A percentile compares a stretch with the other conserved stretches of the same genome.
Conservation (phyloP, 2,888 invertebrate genomes). For the Caenorhabditis uteleia region DNA sequence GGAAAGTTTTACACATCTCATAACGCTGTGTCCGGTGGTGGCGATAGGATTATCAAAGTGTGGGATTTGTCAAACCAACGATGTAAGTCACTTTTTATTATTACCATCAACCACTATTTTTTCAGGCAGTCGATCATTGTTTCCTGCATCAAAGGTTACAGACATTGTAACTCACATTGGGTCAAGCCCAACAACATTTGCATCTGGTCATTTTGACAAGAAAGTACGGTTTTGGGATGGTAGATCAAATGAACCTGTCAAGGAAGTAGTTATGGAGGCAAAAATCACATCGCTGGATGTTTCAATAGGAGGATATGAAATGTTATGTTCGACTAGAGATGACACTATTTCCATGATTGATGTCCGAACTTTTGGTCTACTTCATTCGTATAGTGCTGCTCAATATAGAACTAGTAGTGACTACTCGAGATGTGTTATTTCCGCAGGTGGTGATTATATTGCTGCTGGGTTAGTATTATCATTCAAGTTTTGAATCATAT, state of each 20-base stretch:
- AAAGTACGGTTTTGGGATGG: conserved; percentile 95
- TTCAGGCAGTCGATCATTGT: conserved; percentile 50
- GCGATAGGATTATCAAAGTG: conserved; percentile 95
- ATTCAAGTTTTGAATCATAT: background rate
- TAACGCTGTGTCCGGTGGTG: conserved; percentile 85
- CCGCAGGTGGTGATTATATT: conserved; percentile 42
- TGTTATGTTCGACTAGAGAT: conserved; percentile 90
- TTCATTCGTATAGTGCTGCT: conserved; percentile 82
- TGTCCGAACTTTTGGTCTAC: conserved; percentile 86
- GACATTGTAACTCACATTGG: conserved; percentile 73
- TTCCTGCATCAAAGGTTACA: conserved; percentile 60
- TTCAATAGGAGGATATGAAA: conserved; percentile 77
- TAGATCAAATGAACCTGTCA: conserved; percentile 78
- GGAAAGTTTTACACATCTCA: conserved; percentile 83
- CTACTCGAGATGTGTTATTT: conserved; percentile 51
- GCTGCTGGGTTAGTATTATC: conserved; percentile 34
- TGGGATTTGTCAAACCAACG: conserved; percentile 94
- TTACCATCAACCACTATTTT: background rate
- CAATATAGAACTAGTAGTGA: conserved; percentile 77
- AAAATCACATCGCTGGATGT: conserved; percentile 39
- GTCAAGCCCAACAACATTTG: conserved; percentile 17
- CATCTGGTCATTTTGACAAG: conserved; percentile 90
- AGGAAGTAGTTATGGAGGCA: conserved; percentile 75
- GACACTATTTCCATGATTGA: conserved; percentile 93
- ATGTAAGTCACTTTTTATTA: conserved; percentile 74